Percentiles rank a stretch among this genome's conserved stretches.
These are phyloP conservation scores for Coleophora deauratella DNA, from an alignment of 2,888 invertebrate genomes.

Conservation along the genomic window DNA sequence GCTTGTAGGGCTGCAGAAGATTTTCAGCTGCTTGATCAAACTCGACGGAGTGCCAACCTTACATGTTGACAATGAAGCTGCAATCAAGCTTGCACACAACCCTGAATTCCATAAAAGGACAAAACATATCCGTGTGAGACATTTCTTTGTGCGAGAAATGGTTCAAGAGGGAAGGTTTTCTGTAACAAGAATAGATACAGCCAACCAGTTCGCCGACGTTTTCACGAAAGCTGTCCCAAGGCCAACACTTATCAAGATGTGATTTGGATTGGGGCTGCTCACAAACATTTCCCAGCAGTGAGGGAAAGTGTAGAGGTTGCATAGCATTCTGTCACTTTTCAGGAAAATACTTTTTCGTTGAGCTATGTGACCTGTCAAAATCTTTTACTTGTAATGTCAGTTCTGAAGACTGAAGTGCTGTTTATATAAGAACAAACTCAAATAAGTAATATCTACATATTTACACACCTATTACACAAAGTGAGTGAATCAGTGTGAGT, in stretches of 20 bases:
- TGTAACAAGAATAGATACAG: background rate
- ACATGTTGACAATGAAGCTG: slow-evolving; percentile 4
- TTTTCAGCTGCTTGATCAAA: background rate
- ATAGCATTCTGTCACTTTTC: no score
- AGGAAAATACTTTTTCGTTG: no score
- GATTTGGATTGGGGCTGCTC: background rate
- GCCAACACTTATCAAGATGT: background rate
- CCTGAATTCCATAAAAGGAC: slow-evolving; percentile 5
- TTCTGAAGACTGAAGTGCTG: no score
- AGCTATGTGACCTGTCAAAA: no score
- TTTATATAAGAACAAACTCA: no score
- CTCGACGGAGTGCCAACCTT: background rate
- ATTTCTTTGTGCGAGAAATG: slow-evolving; percentile 4
- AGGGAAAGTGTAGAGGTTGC: background rate
- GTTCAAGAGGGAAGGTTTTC: background rate
- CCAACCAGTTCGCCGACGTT: background rate
- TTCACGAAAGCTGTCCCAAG: background rate
- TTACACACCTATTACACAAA: no score
- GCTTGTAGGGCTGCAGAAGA: background rate
- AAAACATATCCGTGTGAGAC: slow-evolving; percentile 2
- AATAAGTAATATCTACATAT: no score
- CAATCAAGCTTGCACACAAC: slow-evolving; percentile 2
- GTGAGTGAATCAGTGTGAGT: no score
- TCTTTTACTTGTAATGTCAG: no score
- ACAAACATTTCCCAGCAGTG: background rate